Evolutionary conservation across 2,888 invertebrate species (phyloP), one percentile per base, ranked within the genome.

Genomic region (Oligia fasciuncula): DNA sequence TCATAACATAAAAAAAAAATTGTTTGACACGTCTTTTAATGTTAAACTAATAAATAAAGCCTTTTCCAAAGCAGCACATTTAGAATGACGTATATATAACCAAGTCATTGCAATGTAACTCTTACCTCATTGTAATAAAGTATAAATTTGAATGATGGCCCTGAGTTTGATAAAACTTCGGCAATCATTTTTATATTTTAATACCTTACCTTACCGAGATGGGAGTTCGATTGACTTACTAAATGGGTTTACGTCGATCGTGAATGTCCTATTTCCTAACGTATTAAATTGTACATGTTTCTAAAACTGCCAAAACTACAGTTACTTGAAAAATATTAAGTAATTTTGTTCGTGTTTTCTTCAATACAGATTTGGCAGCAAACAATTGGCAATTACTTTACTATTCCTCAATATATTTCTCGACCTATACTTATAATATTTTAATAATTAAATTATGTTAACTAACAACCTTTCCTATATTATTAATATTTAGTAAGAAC

Each of bases 321-420:
- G 14, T 67, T 19, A 49, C 0, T 35, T 17, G 2, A 67, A 49
- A 80, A 80, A 46, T n/a, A 54, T 60, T 4, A 4, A 40, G 40
- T 40, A 40, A 66, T 54, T 46, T 1, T 65, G 13, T 40, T 63
- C 6, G 54, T 51, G 8, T 57, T 60, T 40, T 73, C 19, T 29
- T 57, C 17, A 40, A 17, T 19, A 77, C 54, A 62, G 40, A 57
- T 69, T 75, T 76, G 85, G 76, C 78, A 84, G 75, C 77, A 62
- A 51, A 70, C 6, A 54, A 6, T 68, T 79, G 62, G 49, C 66
- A 76, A 70, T 78, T 66, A 76, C 4, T 70, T 35, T 23, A 65
- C 35, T 49, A 57, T 63, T n/a, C 65, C 66, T 63, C 14, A 1
- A 62, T 73, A 5, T 65, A 19, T 63, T 13, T 40, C 17, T 73